Conservation (phyloP, 2,797 vertebrate species). For the Rousettus madagascariensis region DNA sequence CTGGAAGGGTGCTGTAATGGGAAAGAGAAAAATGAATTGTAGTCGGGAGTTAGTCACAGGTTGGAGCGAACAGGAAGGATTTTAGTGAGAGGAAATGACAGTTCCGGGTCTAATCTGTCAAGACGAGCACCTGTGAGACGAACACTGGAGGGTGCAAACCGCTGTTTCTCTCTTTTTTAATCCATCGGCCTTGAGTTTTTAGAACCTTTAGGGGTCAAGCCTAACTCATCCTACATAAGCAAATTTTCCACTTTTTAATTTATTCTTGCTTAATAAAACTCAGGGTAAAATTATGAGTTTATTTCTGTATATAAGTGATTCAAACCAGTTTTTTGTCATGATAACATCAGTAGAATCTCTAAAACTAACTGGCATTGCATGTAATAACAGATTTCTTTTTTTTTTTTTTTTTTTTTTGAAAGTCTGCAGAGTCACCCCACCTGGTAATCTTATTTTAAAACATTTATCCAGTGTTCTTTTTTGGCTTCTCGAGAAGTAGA, state of each 20-base stretch:
- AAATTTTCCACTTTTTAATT: neutral
- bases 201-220: neutral
- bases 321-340: neutral
- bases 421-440: slow-evolving; percentile 58
- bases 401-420: slow-evolving; percentile 28
- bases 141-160: neutral
- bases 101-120: slow-evolving; percentile 58
- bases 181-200: neutral
- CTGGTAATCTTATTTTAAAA: slow-evolving; percentile 75
- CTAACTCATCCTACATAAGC: neutral
- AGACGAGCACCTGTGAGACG: slow-evolving; percentile 37
- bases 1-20: slow-evolving; percentile 47
- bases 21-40: slow-evolving; percentile 57
- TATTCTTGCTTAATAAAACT: slow-evolving; percentile 10
- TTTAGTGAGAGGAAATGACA: slow-evolving; percentile 50
- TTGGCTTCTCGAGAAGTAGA: slow-evolving; percentile 76
- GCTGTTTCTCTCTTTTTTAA: neutral
- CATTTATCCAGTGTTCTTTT: slow-evolving; percentile 73
- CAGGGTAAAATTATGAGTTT: neutral
- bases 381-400: neutral
- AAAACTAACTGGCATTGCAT: neutral
- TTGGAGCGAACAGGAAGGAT: slow-evolving; percentile 63
- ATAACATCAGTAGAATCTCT: neutral
- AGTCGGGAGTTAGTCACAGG: slow-evolving; percentile 21
- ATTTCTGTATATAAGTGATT: neutral